Conservation (phyloP, 1,140 invertebrate genomes). For the Brachionus calyciflorus region DNA sequence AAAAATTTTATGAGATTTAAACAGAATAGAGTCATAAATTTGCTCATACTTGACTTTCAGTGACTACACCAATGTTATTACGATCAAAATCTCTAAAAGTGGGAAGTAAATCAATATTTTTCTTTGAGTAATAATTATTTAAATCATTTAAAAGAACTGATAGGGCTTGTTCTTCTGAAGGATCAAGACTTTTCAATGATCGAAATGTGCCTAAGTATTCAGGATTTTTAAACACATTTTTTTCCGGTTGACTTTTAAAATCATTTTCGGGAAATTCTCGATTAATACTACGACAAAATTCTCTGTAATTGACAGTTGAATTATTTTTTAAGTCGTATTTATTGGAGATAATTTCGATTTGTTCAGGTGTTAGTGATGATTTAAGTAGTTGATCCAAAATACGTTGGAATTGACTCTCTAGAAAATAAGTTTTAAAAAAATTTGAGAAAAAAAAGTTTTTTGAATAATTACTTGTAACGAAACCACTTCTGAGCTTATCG, state of each 20-base stretch:
- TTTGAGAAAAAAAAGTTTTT: not conserved
- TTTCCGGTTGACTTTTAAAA: not conserved
- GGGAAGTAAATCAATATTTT: slow-evolving; percentile 56
- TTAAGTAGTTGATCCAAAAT: slow-evolving; percentile 57
- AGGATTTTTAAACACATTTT: slow-evolving; percentile 21
- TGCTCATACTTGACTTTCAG: slow-evolving; percentile 58
- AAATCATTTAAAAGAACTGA: slow-evolving; percentile 51
- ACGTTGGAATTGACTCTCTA: slow-evolving; percentile 58
- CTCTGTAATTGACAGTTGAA: slow-evolving; percentile 56
- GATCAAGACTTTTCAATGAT: slow-evolving; percentile 53
- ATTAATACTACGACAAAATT: slow-evolving; percentile 57
- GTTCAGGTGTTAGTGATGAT: slow-evolving; percentile 52
- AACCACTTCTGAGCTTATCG: slow-evolving; percentile 59
- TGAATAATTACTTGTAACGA: slow-evolving; percentile 55
- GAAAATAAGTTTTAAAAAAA: not conserved
- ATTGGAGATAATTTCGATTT: slow-evolving; percentile 52
- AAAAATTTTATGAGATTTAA: not conserved
- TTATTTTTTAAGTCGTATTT: slow-evolving; percentile 56
- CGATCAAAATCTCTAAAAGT: slow-evolving; percentile 60
- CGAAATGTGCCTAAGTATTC: slow-evolving; percentile 53
- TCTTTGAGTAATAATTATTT: slow-evolving; percentile 53
- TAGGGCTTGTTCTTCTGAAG: slow-evolving; percentile 51
- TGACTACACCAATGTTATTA: slow-evolving; percentile 58
- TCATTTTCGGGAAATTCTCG: slow-evolving; percentile 40
- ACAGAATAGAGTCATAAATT: not conserved